These are phyloP conservation scores for Onychostoma macrolepis DNA, from an alignment of 2,113 vertebrate species.

Conservation along the genomic window DNA sequence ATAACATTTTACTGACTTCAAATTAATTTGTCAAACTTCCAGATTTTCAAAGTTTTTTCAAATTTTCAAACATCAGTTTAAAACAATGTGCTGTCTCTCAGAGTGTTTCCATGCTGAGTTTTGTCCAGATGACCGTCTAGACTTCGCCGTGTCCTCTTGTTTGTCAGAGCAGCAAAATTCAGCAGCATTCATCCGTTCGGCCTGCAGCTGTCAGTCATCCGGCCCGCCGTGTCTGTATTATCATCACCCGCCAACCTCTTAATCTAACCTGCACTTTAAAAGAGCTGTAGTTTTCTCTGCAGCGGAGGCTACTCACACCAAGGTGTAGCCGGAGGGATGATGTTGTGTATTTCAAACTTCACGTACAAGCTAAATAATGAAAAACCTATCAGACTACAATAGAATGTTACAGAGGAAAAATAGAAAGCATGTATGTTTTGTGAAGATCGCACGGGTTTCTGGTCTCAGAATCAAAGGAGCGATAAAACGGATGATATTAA, in stretches of 20 bases:
- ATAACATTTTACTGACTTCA: too few relatives aligned
- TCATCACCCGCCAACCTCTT: conserved; percentile 28
- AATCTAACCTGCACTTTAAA: background rate
- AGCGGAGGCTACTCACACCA: background rate
- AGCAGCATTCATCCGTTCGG: background rate
- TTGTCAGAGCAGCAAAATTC: conserved; percentile 24
- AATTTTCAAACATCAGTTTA: background rate
- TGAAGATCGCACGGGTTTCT: background rate
- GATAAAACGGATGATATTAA: background rate
- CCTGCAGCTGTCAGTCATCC: conserved; percentile 39
- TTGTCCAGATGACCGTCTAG: background rate
- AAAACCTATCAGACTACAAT: conserved; percentile 4
- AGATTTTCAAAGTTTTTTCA: too few relatives aligned
- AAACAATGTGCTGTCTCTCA: background rate
- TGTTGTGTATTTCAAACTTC: conserved; percentile 14
- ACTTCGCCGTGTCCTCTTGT: background rate
- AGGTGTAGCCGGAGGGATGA: conserved; percentile 10
- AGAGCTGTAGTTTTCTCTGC: background rate
- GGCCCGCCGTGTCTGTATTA: background rate
- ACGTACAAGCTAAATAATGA: background rate
- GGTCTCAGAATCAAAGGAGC: background rate
- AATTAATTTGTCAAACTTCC: too few relatives aligned
- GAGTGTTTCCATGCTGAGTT: background rate
- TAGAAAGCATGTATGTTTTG: conserved; percentile 6
- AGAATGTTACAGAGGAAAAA: conserved; percentile 4